A percentile compares a stretch with the other conserved stretches of the same genome.
phyloP scores from a whole-genome alignment of 2,888 invertebrate species.

The Drosophila nr. medialis region DNA sequence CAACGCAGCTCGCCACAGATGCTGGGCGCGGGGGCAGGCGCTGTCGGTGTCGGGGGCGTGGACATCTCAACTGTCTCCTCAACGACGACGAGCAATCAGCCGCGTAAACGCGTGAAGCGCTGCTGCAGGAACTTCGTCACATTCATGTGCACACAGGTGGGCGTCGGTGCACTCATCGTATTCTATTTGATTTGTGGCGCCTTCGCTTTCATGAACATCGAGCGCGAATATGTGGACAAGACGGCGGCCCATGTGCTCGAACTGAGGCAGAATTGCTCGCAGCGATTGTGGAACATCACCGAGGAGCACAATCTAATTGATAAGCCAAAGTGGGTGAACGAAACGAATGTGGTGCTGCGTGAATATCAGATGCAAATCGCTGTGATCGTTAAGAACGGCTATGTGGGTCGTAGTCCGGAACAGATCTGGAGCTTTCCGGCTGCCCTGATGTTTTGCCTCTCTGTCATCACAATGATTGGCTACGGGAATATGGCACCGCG shows the following conservation, averaged over 20 bases:
- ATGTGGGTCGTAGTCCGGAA: slow-evolving; percentile 88
- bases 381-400: slow-evolving; percentile 88
- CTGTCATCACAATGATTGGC: slow-evolving; percentile 96
- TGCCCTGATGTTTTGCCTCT: slow-evolving; percentile 94
- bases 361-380: slow-evolving; percentile 90
- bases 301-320: slow-evolving; percentile 89
- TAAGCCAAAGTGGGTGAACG: slow-evolving; percentile 87
- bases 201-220: slow-evolving; percentile 91
- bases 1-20: slow-evolving; percentile 65
- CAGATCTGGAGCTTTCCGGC: slow-evolving; percentile 95
- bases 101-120: slow-evolving; percentile 92
- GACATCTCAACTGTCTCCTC: slow-evolving; percentile 86
- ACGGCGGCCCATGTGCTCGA: slow-evolving; percentile 86
- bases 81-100: slow-evolving; percentile 88
- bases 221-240: slow-evolving; percentile 87
- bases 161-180: slow-evolving; percentile 94
- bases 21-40: slow-evolving; percentile 27
- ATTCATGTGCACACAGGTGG: slow-evolving; percentile 97
- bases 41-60: slow-evolving; percentile 18
- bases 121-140: slow-evolving; percentile 94
- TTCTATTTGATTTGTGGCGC: slow-evolving; percentile 95
- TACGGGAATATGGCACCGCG: slow-evolving; percentile 94
- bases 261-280: slow-evolving; percentile 87
- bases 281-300: slow-evolving; percentile 89
- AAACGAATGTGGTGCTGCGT: slow-evolving; percentile 87